Percentiles rank a stretch among this genome's conserved stretches.
Evolutionary conservation across 2,888 invertebrate species (phyloP).

Genomic region (Buathra laborator): DNA sequence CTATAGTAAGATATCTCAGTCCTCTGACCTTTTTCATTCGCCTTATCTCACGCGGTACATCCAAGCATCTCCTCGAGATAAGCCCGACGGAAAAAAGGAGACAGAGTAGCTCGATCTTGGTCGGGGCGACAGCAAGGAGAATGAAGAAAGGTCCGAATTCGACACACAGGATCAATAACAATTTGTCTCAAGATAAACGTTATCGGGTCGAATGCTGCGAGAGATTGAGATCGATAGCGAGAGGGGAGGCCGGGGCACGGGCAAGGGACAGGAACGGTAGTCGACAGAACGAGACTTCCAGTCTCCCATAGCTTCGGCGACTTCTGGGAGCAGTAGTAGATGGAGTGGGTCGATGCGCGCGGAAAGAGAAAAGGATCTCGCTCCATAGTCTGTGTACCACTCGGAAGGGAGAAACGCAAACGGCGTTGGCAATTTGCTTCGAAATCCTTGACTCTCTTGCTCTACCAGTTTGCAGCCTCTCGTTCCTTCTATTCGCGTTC

Average conservation of each 20-base stretch:
- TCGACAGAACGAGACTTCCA: conserved; percentile 46
- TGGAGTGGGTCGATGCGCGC: conserved; percentile 55
- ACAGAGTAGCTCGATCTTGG: conserved; percentile 21
- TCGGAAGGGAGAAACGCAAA: conserved; percentile 57
- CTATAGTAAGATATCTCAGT: conserved; percentile 20
- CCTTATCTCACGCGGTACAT: conserved; percentile 58
- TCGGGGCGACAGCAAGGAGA: neutral
- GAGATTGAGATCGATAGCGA: conserved; percentile 68
- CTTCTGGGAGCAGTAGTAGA: conserved; percentile 61
- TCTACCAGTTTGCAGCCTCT: conserved; percentile 12
- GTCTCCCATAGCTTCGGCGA: conserved; percentile 45
- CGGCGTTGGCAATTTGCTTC: conserved; percentile 76
- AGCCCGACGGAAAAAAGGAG: conserved; percentile 43
- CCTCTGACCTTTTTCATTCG: conserved; percentile 25
- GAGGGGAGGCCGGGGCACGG: conserved; percentile 6
- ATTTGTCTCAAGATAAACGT: conserved; percentile 68
- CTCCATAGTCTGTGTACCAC: conserved; percentile 34
- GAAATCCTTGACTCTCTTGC: conserved; percentile 69
- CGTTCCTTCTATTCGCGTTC: conserved; percentile 27
- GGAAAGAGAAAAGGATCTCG: conserved; percentile 54
- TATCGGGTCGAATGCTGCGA: conserved; percentile 63
- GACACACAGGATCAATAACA: conserved; percentile 68
- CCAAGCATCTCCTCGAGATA: conserved; percentile 37
- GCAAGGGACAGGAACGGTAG: conserved; percentile 43
- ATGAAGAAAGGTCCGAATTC: conserved; percentile 62